Evolutionary conservation across 2,888 invertebrate genomes (phyloP), one percentile per base, ranked within the genome.

Genomic region (Drosophila neotestacea): DNA sequence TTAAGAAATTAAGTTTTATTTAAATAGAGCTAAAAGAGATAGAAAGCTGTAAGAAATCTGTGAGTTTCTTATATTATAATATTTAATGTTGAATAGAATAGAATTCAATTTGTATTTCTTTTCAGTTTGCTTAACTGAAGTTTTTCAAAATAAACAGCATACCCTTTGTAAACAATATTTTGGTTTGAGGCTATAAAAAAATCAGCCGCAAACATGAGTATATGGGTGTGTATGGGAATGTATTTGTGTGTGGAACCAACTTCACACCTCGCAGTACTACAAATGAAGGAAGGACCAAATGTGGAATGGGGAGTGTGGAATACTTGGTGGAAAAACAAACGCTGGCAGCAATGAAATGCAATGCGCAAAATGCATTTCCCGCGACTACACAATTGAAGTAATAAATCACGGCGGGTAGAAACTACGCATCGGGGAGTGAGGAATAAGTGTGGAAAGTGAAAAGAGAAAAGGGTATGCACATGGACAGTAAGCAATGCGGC

Each of bases 301-400:
- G 4, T 30, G 22, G 16, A 16, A 6, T 4, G 11, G 16, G 27
- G 36, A 30, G 10, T 4, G 59, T 54, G 47, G 30, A 34, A 46
- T 32, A 9, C 22, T 65, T 56, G 70, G 48, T 44, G 55, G 44
- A 66, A 78, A 85, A 87, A 87, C 87, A 85, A 84, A 85, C 78
- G 88, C 80, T 72, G 70, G 41, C 70, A 82, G 84, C 84, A 78
- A 87, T 84, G 88, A 87, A 87, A 87, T 84, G 88, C 83, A 88
- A 78, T 83, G 88, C 85, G 82, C 85, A 87, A 84, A 84, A 84
- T 86, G 84, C 81, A 88, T 88, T 84, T 85, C 78, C 77, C 78
- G 84, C 85, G 80, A 88, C 84, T 88, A 85, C 78, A 85, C 88
- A 85, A 85, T 85, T 85, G 85, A 88, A 86, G 82, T 86, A 86